Conservation (phyloP, 2,113 vertebrate species). For the Brienomyrus longianalis region DNA sequence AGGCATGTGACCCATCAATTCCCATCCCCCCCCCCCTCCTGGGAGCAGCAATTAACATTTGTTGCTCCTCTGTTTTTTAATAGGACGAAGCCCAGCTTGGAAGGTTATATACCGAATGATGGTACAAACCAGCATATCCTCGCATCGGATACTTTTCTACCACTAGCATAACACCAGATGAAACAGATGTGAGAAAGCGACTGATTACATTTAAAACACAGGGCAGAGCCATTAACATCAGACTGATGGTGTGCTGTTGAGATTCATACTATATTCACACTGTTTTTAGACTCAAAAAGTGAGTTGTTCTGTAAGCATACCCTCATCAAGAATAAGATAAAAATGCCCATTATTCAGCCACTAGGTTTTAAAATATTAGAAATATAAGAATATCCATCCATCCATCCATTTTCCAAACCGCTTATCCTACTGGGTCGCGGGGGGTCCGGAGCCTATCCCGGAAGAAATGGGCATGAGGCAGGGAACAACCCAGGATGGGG, state of each 20-base stretch:
- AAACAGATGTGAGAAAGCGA: neutral
- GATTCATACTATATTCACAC: neutral
- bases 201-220: neutral
- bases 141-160: neutral
- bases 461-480: too few relatives aligned
- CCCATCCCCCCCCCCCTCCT: too few relatives aligned
- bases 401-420: too few relatives aligned
- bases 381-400: neutral
- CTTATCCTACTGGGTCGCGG: too few relatives aligned
- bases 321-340: neutral
- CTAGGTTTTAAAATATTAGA: neutral
- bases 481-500: too few relatives aligned
- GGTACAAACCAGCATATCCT: neutral
- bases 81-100: neutral
- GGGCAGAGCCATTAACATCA: neutral
- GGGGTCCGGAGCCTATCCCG: too few relatives aligned
- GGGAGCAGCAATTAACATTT: constrained; percentile 6
- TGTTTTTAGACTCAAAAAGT: neutral
- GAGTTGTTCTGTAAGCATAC: neutral
- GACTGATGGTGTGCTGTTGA: neutral
- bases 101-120: constrained; percentile 1
- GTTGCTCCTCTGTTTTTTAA: constrained; percentile 9
- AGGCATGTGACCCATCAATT: neutral
- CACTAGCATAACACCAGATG: neutral
- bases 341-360: neutral